These are phyloP conservation scores for Donacobius atricapilla DNA, from an alignment of 2,113 vertebrate genomes.

Conservation along the genomic window DNA sequence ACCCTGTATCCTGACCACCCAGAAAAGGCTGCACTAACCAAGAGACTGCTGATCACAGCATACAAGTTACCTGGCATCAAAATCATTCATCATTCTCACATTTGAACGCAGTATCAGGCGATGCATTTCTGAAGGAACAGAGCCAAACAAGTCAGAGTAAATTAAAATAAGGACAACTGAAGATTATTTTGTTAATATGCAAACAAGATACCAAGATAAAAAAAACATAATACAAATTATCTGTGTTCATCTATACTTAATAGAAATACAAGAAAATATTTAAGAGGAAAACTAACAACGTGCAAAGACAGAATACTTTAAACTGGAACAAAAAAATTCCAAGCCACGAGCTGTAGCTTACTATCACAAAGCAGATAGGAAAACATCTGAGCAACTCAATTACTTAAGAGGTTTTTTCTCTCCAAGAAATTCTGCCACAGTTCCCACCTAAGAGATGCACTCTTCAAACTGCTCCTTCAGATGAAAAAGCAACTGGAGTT, in stretches of 20 bases:
- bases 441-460: neutral
- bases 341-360: neutral
- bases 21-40: accelerated
- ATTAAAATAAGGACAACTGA: neutral
- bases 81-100: neutral
- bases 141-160: neutral
- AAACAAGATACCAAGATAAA: neutral
- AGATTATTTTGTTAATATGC: neutral
- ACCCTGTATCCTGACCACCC: neutral
- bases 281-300: neutral
- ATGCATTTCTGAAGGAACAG: neutral
- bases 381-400: neutral
- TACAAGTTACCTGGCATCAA: neutral
- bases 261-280: neutral
- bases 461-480: neutral
- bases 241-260: neutral
- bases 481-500: accelerated
- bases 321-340: neutral
- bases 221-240: neutral
- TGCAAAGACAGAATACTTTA: neutral
- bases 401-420: neutral
- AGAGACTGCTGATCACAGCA: too few relatives aligned
- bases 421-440: neutral
- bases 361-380: neutral
- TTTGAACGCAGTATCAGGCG: neutral